Conservation (phyloP, 2,113 vertebrate species). For the Boulengerochromis microlepis region DNA sequence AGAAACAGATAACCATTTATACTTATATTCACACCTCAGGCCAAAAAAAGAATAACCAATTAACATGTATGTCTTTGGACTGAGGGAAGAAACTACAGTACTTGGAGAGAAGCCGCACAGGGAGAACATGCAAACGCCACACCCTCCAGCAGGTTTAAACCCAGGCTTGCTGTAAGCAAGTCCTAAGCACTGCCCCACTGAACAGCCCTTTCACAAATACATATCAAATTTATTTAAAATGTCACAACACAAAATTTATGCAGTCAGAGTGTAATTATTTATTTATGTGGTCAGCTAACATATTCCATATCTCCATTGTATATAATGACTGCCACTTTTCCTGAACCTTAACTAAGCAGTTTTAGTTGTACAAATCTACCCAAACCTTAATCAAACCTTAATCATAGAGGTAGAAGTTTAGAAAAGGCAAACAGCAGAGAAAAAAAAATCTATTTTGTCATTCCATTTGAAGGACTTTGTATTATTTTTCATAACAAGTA, state of each 20-base stretch:
- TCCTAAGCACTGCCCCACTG: not conserved
- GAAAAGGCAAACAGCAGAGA: not conserved
- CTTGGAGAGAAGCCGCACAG: not conserved
- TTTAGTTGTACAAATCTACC: not conserved
- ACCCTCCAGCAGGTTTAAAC: not conserved
- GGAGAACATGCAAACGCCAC: not conserved
- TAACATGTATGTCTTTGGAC: not conserved
- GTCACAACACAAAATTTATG: fast-evolving
- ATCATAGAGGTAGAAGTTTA: not conserved
- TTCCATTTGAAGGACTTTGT: not conserved
- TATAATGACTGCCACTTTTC: fast-evolving
- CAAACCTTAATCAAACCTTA: fast-evolving
- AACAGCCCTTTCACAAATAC: not conserved
- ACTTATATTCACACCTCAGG: not conserved
- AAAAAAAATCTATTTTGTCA: not conserved
- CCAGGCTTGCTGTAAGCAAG: not conserved
- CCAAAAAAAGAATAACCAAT: not conserved
- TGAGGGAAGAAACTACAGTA: fast-evolving
- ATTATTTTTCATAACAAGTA: not conserved
- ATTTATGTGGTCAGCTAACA: not conserved
- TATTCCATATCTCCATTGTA: not conserved
- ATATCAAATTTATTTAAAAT: not conserved
- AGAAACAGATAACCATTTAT: fast-evolving
- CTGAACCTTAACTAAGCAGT: fast-evolving
- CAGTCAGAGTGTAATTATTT: not conserved